Evolutionary conservation across 2,888 invertebrate genomes (phyloP).

Genomic region (Acanthosepion pharaonis): DNA sequence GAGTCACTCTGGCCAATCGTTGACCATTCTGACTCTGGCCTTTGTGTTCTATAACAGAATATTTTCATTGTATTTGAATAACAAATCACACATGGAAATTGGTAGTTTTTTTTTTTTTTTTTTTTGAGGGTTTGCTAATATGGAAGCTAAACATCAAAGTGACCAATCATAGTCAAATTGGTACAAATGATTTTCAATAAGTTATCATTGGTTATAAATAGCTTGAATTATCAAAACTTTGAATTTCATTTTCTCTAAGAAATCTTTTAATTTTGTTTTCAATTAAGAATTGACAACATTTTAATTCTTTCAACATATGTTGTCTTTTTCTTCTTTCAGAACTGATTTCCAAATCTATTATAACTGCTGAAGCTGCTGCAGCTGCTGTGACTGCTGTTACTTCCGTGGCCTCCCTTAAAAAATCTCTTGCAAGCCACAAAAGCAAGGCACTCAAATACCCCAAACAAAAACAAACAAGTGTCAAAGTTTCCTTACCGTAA

Average conservation of each 20-base stretch:
- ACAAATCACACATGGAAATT: too few species aligned
- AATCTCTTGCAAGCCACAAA: background rate
- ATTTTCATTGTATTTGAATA: too few species aligned
- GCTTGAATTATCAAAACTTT: too few species aligned
- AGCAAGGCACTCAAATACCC: background rate
- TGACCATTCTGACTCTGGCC: too few species aligned
- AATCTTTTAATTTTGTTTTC: background rate
- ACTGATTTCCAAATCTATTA: background rate
- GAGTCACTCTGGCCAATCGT: too few species aligned
- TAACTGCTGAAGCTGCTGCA: constrained; percentile 15
- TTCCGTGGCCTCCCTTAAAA: background rate
- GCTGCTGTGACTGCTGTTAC: constrained; percentile 41
- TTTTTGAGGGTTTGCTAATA: too few species aligned
- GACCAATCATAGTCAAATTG: too few species aligned
- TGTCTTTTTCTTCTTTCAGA: background rate
- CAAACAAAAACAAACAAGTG: background rate
- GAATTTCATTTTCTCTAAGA: background rate
- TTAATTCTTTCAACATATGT: background rate
- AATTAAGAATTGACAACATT: background rate
- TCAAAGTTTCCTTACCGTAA: constrained; percentile 36
- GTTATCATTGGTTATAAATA: too few species aligned
- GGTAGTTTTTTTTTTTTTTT: too few species aligned
- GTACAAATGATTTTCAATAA: too few species aligned
- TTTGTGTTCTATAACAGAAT: too few species aligned
- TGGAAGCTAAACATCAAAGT: background rate